A percentile compares a stretch with the other conserved stretches of the same genome.
Conservation (phyloP, 2,888 invertebrate genomes). For the Drosophila heteroneura region DNA sequence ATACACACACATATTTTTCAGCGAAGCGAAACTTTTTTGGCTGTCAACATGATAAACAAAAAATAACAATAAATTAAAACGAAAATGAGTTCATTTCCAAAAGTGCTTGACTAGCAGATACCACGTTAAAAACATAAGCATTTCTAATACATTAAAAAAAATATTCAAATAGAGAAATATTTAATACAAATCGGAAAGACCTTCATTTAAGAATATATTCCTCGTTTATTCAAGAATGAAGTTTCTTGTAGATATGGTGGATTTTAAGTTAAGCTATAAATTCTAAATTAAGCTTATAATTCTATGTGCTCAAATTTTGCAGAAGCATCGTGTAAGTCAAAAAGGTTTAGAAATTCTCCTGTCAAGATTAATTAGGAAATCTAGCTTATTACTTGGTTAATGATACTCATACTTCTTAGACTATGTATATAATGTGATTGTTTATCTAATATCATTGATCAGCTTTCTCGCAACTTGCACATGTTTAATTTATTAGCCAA, state of each 20-base stretch:
- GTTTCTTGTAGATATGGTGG: background rate
- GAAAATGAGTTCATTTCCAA: background rate
- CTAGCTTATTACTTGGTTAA: background rate
- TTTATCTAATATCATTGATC: background rate
- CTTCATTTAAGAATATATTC: background rate
- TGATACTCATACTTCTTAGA: background rate
- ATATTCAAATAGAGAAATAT: background rate
- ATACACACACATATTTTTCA: conserved; percentile 39
- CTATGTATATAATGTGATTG: background rate
- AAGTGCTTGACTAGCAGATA: background rate
- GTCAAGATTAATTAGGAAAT: background rate
- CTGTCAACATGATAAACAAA: conserved; percentile 17
- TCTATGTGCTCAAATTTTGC: background rate
- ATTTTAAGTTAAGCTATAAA: background rate
- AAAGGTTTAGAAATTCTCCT: background rate
- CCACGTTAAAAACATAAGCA: background rate
- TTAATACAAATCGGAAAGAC: fast-evolving
- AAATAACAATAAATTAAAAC: conserved; percentile 3
- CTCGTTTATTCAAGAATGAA: background rate
- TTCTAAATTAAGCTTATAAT: background rate
- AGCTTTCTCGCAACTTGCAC: background rate
- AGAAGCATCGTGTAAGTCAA: background rate
- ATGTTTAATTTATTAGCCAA: background rate
- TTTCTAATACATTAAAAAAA: background rate
- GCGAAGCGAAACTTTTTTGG: conserved; percentile 29